Evolutionary conservation across 2,888 invertebrate genomes (phyloP), one percentile per base, ranked within the genome.

Genomic region (Cheilosia impressa): DNA sequence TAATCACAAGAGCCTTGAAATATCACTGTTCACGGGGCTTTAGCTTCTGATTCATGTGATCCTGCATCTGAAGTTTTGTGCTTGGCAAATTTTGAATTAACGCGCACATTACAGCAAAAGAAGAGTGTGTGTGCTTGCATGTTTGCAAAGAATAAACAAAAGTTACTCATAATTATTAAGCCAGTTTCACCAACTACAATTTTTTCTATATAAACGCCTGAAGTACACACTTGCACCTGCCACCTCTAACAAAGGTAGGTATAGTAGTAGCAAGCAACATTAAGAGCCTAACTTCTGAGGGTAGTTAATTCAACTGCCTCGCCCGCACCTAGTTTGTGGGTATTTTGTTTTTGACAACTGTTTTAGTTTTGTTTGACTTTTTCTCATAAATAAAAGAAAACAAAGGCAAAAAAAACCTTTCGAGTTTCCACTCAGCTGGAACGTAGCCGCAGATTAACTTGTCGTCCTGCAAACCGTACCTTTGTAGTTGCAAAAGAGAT

Each of bases 161-260:
- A 85, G 85, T 81, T 77, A 81, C 81, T 85, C 81, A 85, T 81
- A 81, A 81, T 81, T 81, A 81, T 81, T 77, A 81, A 85, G 58
- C 85, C 76, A 81, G 62, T 76, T 72, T 68, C 81, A 85, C 72
- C 60, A 72, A 69, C 68, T 77, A 47, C 19, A 47, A 7, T 81
- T 81, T 81, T 81, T 72, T 76, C 27, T 27, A 81, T 72, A 76
- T 73, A 24, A 72, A 63, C 71, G 68, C 76, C 81, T 85, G 81
- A 85, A 85, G 85, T 85, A 68, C 81, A 81, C 71, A 81, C 85
- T 85, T 85, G 63, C 81, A 85, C 71, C 85, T 85, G 81, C 85
- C 85, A 85, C 85, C 85, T 85, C 63, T 81, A 76, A 77, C 80
- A 83, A 87, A 83, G 71, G 75, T 62, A 78, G 77, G 55, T 38